phyloP scores from a whole-genome alignment of 2,113 vertebrate species.

The Sminthopsis crassicaudata region DNA sequence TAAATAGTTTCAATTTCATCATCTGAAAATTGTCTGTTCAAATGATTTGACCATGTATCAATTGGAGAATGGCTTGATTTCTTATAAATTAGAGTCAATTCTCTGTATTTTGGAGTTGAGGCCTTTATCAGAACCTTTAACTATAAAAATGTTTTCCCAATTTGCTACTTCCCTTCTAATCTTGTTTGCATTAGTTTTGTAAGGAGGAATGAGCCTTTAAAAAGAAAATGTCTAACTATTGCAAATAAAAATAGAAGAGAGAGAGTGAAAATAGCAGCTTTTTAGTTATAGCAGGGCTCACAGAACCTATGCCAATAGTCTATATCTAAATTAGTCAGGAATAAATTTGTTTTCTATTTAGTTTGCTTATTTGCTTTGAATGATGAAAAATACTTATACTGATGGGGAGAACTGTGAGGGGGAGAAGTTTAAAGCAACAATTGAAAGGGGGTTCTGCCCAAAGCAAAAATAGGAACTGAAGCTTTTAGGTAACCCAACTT shows the following conservation, averaged over 20 bases:
- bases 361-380: neutral
- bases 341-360: neutral
- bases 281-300: conserved; percentile 47
- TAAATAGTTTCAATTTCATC: no score
- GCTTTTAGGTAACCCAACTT: neutral
- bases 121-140: no score
- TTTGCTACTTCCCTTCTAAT: no score
- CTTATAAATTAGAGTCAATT: no score
- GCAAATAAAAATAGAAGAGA: conserved; percentile 38
- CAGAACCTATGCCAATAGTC: conserved; percentile 60
- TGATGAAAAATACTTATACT: neutral
- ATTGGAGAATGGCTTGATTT: no score
- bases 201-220: neutral
- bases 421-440: neutral
- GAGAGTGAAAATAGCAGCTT: neutral
- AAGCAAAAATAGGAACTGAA: neutral
- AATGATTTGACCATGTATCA: no score
- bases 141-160: no score
- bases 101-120: no score
- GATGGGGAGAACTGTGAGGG: neutral
- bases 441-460: neutral
- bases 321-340: conserved; percentile 63
- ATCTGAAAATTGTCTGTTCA: no score
- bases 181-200: no score
- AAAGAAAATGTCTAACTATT: conserved; percentile 8